A percentile compares a stretch with the other conserved stretches of the same genome.
phyloP scores from a whole-genome alignment of 2,113 vertebrate species.

The Chloropsis cyanopogon region DNA sequence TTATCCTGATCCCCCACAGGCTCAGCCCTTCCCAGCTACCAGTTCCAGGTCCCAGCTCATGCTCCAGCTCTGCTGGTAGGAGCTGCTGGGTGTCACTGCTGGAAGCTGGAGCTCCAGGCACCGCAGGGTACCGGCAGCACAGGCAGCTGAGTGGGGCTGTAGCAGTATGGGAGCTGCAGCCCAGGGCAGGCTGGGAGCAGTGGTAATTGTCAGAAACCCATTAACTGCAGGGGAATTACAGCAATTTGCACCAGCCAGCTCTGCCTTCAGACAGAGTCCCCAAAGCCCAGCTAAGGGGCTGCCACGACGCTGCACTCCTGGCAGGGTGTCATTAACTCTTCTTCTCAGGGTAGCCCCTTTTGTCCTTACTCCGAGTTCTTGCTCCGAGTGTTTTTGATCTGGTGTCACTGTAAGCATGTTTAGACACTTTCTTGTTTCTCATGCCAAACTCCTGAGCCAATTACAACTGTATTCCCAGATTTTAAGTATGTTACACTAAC shows the following conservation, averaged over 20 bases:
- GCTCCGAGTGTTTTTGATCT: not conserved
- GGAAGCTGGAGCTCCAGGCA: not conserved
- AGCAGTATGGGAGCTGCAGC: rapidly evolving
- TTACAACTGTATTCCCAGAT: not conserved
- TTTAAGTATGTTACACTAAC: not conserved
- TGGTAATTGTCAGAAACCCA: not conserved
- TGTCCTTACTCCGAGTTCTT: not conserved
- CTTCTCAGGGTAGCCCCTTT: not conserved
- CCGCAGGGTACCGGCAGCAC: not conserved
- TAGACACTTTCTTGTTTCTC: not conserved
- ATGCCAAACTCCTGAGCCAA: not conserved
- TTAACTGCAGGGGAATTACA: not conserved
- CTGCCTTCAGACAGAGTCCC: not conserved
- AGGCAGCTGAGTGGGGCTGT: not conserved
- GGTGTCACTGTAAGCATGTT: not conserved
- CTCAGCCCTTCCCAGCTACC: not conserved
- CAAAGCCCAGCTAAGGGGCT: not conserved
- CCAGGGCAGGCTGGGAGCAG: not conserved
- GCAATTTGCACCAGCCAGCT: not conserved
- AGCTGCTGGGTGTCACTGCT: not conserved
- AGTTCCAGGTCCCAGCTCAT: not conserved
- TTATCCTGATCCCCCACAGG: too few species aligned
- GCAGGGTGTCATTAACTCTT: not conserved
- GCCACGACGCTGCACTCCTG: not conserved
- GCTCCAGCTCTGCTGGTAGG: not conserved